Percentiles rank a stretch among this genome's conserved stretches.
Conservation (phyloP, 2,797 vertebrate genomes). For the Acanthurus lineatus region DNA sequence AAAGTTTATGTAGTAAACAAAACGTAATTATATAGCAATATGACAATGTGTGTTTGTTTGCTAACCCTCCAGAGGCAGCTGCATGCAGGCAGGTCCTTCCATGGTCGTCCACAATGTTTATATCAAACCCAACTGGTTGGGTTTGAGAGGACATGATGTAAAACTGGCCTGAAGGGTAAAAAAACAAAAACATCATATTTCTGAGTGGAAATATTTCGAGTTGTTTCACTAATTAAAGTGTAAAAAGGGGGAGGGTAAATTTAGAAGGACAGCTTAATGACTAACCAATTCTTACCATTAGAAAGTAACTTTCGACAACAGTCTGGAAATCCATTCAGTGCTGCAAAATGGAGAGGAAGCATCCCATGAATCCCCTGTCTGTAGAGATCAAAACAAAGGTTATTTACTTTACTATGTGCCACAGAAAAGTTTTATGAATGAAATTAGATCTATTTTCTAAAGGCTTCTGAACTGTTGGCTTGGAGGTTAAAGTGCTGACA, state of each 20-base stretch:
- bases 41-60: not conserved
- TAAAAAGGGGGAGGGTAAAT: not conserved
- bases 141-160: conserved; percentile 92
- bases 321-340: conserved; percentile 94
- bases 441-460: not conserved
- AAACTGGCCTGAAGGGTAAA: conserved; percentile 89
- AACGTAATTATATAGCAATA: not conserved
- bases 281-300: conserved; percentile 86
- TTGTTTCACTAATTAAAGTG: not conserved
- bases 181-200: not conserved
- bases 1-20: not conserved
- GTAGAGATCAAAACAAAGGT: conserved; percentile 38
- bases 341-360: conserved; percentile 95
- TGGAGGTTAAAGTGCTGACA: not conserved
- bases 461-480: not conserved
- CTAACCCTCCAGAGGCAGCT: conserved; percentile 95
- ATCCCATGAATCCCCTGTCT: conserved; percentile 95
- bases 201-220: conserved; percentile 4
- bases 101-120: conserved; percentile 92
- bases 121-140: conserved; percentile 90
- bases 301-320: conserved; percentile 97
- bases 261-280: too few species aligned
- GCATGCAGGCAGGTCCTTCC: conserved; percentile 96
- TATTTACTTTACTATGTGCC: not conserved
- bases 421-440: not conserved